Base-by-base conservation (phyloP, 2,888 invertebrate species). In the Eumerus sabulonum region DNA sequence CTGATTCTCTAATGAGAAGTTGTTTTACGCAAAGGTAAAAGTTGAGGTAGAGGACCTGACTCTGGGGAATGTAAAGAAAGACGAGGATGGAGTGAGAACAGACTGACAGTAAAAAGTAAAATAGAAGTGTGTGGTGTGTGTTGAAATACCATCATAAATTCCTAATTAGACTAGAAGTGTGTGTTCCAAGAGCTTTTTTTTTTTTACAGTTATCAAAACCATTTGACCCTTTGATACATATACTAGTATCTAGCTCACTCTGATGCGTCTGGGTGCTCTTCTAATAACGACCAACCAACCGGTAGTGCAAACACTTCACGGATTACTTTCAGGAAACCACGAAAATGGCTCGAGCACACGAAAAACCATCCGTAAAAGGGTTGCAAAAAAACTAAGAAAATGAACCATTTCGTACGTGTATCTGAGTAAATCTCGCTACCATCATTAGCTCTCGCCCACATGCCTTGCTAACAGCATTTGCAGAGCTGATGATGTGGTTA, bases 401-500 rank as follows among this genome's bases (percentile, higher is more conserved):
- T 40, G 51, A 60, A 36, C 17, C 36, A n/a, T 27, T 18, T 19
- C 42, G 56, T 18, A 35, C 16, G 38, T 47, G 13, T 19, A 59
- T 19, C 40, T 51, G 40, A 64, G 42, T 17, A 54, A 36, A 54
- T 50, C 3, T 18, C 11, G 11, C 19, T 36, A 51, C 50, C 62
- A 18, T 18, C 45, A 5, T 35, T 50, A 40, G 27, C 27, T 27
- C 27, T 27, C 5, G 12, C n/a, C 42, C 35, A 27, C 68, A 12
- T 59, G 54, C 50, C 67, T 13, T 47, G 47, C 50, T 60, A 64
- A 56, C 59, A 79, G 60, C 79, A 70, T 79, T 79, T 79, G 79
- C 79, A 79, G 82, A 82, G 82, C 82, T 82, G 82, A 82, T 81
- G 82, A 82, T 82, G 82, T 82, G 82, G 82, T 82, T 81, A 77